Evolutionary conservation across 2,113 vertebrate genomes (phyloP).

Genomic region (Xiphorhynchus elegans): DNA sequence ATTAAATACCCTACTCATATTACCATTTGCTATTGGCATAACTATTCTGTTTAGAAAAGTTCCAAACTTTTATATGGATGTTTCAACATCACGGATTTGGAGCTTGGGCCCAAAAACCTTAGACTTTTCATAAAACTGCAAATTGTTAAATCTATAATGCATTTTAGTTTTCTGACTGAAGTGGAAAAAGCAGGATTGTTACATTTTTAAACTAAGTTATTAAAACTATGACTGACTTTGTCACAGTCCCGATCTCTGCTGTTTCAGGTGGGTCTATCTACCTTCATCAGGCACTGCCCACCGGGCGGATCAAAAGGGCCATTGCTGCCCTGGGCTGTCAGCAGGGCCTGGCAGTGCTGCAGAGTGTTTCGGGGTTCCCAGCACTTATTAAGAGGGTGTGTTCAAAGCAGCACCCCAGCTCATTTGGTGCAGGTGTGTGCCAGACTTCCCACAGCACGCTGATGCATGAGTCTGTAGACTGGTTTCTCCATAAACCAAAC

Average conservation of each 20-base stretch:
- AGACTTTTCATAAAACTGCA: not conserved
- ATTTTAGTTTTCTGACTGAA: not conserved
- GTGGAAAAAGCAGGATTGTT: not conserved
- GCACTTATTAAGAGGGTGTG: not conserved
- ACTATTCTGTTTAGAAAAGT: not conserved
- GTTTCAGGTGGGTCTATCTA: not conserved
- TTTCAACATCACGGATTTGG: not conserved
- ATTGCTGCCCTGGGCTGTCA: not conserved
- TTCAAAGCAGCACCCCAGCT: not conserved
- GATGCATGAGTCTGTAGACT: not conserved
- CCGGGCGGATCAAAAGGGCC: conserved; percentile 18
- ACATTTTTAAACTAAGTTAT: not conserved
- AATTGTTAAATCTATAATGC: not conserved
- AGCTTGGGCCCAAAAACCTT: not conserved
- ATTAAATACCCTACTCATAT: not conserved
- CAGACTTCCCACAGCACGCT: not conserved
- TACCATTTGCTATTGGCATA: not conserved
- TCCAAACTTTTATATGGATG: not conserved
- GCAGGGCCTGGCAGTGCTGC: not conserved
- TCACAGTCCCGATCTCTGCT: not conserved
- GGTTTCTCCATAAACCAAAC: not conserved
- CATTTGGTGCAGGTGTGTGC: not conserved
- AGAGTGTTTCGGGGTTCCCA: not conserved
- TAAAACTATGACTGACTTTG: not conserved
- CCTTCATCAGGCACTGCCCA: not conserved